Evolutionary conservation across 1,140 invertebrate species (phyloP), one percentile per base, ranked within the genome.

Genomic region (Brachionus angularis): DNA sequence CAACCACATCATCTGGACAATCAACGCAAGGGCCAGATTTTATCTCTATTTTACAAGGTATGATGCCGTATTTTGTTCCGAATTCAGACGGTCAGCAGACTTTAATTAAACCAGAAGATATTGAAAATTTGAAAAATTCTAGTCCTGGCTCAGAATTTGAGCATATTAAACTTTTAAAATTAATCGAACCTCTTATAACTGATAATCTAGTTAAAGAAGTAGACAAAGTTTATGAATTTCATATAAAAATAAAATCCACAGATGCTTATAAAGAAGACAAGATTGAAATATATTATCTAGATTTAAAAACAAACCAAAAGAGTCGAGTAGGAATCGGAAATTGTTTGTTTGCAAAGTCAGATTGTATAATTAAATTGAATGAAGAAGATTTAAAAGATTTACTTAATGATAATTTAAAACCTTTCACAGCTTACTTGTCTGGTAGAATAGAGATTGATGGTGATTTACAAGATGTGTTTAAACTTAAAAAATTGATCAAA

Each of bases 391-490:
- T 67, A 14, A 47, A 46, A 18, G 62, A 50, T 50, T 36, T 67
- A 18, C 27, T 67, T 3, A 67, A 31, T 47, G 62, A 67, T 10
- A 31, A 67, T 21, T 36, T 67, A 3, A 67, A 67, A 8, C 67
- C 46, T 1, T 50, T 70, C 18, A 12, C 46, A 27, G 67, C 67
- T 18, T 70, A 70, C 31, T 52, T 70, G 44, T 50, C 31, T 12
- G 46, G 46, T 8, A 29, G 49, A 34, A 70, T 70, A 2, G 46
- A 50, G 14, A 70, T 70, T 4, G 67, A 70, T 29, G 67, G 67
- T 29, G 46, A 50, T 29, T 53, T 70, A 31, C 46, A 70, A 36
- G 46, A 70, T 29, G 67, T 50, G n/a, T 50, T 70, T 5, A 70
- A 70, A 21, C 31, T 70, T 4, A 70, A 70, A 53, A 49, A 50